Evolutionary conservation across 2,113 vertebrate genomes (phyloP), one percentile per base, ranked within the genome.

Genomic region (Poeciliopsis retropinna): DNA sequence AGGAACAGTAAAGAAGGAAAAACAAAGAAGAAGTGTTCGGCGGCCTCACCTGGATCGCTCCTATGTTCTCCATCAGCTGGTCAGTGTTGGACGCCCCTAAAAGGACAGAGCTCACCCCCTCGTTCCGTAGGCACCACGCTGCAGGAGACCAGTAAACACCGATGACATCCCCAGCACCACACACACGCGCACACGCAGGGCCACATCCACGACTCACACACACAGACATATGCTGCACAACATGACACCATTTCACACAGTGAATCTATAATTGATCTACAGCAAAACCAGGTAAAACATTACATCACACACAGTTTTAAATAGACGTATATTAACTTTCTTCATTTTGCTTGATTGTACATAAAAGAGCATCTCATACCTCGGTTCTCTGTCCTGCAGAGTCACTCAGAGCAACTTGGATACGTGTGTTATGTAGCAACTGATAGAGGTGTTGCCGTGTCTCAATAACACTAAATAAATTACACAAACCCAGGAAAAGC

Each of bases 51-150:
- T 99, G 98, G 93, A 99, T 99, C 30, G 98, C 98, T 79, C 97
- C 98, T 0, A 99, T 98, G 85, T 99, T 99, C 93, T 99, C 98
- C 96, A 99, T 96, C 76, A 99, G 95, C 94, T 99, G 98, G 82
- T 99, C 97, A 0, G 97, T 95, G 27, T 95, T 99, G 91, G 98
- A 99, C 13, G 97, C 97, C 1, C 98, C 98, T 90, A 99, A 94
- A 82, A 99, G 88, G 87, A 99, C 97, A 0, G 97, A 99, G 93
- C 97, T 99, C 88, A 99, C 97, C 0, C 98, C 97, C 80, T 99
- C 98, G 0, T 99, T 99, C 86, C 98, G 94, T 90, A 99, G 95
- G 89, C 97, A 99, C 98, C 98, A 99, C 79, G 97, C 97, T 99
- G 95, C 69, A 92, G 92, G 79, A 83, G 87, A 92, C 76, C 89